phyloP scores from a whole-genome alignment of 2,113 vertebrate species.

The Leptodactylus fuscus region DNA sequence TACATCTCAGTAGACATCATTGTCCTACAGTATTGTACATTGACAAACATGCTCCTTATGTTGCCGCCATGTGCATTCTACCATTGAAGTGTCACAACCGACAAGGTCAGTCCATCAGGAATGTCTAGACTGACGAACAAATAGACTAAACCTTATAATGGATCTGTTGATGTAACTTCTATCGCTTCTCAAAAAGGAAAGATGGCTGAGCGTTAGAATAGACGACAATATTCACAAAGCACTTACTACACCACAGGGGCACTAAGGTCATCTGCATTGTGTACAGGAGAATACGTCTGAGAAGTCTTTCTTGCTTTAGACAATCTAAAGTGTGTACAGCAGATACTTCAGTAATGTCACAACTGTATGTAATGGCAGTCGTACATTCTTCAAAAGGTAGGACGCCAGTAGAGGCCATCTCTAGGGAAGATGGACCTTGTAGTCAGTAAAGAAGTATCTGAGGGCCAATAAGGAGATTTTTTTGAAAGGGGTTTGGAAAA shows the following conservation, averaged over 20 bases:
- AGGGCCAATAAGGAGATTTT: no score
- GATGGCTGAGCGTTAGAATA: background rate
- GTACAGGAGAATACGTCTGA: background rate
- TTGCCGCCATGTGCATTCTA: background rate
- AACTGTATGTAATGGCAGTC: background rate
- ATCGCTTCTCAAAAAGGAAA: background rate
- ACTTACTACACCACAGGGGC: background rate
- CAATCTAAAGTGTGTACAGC: background rate
- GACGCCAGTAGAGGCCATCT: background rate
- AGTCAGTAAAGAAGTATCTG: no score
- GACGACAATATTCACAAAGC: background rate
- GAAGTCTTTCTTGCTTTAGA: background rate
- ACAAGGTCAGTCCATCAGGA: background rate
- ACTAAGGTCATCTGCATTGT: slow-evolving; percentile 1
- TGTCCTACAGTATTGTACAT: background rate
- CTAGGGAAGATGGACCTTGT: background rate
- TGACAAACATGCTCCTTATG: no score
- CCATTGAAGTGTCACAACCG: background rate
- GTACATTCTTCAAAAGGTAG: background rate
- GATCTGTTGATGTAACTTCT: background rate
- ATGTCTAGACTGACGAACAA: background rate
- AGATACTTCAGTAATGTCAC: background rate
- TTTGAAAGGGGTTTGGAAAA: no score
- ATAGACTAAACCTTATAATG: no score
- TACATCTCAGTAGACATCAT: background rate